These are phyloP conservation scores for Labeo catla DNA, from an alignment of 2,113 vertebrate genomes.

Conservation along the genomic window DNA sequence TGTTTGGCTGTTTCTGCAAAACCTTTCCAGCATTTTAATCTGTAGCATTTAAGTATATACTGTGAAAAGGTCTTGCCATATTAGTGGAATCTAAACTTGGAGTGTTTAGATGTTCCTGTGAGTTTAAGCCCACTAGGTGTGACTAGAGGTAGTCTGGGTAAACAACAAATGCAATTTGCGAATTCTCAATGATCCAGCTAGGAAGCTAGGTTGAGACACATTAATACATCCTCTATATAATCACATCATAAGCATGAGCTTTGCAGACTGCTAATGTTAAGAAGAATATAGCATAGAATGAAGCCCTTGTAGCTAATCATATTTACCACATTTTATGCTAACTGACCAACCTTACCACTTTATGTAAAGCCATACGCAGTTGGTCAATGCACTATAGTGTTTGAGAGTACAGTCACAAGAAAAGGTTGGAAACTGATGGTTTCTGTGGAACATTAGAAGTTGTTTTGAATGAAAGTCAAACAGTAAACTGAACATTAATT, in stretches of 20 bases:
- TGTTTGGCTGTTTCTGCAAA: slow-evolving; percentile 51
- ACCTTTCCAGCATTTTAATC: slow-evolving; percentile 80
- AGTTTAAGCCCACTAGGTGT: slow-evolving; percentile 13
- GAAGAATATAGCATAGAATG: slow-evolving; percentile 56
- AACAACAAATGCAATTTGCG: neutral
- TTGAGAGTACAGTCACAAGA: neutral
- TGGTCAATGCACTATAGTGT: slow-evolving; percentile 55
- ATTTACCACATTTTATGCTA: slow-evolving; percentile 54
- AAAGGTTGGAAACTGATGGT: neutral
- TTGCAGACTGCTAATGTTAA: slow-evolving; percentile 59
- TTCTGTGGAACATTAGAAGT: neutral
- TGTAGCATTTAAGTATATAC: slow-evolving; percentile 84
- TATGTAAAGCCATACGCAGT: slow-evolving; percentile 65
- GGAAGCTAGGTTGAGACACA: slow-evolving; percentile 45
- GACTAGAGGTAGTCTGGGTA: slow-evolving; percentile 23
- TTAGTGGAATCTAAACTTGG: slow-evolving; percentile 55
- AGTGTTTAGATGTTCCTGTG: slow-evolving; percentile 34
- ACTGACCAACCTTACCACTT: slow-evolving; percentile 48
- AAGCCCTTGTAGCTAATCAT: slow-evolving; percentile 59
- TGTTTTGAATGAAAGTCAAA: too few relatives aligned
- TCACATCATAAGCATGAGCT: slow-evolving; percentile 54
- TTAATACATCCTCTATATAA: slow-evolving; percentile 49
- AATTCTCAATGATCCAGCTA: slow-evolving; percentile 42
- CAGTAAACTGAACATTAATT: too few relatives aligned
- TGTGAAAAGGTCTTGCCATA: slow-evolving; percentile 74